A percentile compares a stretch with the other conserved stretches of the same genome.
These are phyloP conservation scores for Cryptocheilus praepositus DNA, from an alignment of 2,888 invertebrate genomes.

Conservation along the genomic window DNA sequence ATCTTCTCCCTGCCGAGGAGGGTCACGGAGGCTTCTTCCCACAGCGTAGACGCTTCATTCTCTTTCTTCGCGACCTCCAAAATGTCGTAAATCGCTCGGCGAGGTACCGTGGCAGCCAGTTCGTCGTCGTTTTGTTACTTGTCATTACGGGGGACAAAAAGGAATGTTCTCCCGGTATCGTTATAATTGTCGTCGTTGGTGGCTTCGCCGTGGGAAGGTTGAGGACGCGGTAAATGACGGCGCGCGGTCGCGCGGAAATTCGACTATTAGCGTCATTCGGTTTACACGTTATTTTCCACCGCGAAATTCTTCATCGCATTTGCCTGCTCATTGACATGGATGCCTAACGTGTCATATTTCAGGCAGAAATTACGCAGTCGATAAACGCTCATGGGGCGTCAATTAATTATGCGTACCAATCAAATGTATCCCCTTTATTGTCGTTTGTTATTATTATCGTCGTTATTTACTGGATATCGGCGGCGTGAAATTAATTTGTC, in stretches of 20 bases:
- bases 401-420: too few relatives aligned
- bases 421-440: too few relatives aligned
- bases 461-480: too few relatives aligned
- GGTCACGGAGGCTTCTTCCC: background rate
- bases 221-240: too few relatives aligned
- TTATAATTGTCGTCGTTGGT: background rate
- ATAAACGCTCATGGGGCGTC: too few relatives aligned
- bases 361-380: too few relatives aligned
- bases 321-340: slow-evolving; percentile 8
- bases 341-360: slow-evolving; percentile 3
- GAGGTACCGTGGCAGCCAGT: slow-evolving; percentile 19
- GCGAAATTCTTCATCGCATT: background rate
- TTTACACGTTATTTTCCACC: too few relatives aligned
- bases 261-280: too few relatives aligned
- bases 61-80: slow-evolving; percentile 42
- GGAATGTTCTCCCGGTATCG: slow-evolving; percentile 22
- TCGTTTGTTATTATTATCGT: too few relatives aligned
- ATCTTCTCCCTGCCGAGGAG: slow-evolving; percentile 43
- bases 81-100: slow-evolving; percentile 48
- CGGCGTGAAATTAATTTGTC: too few relatives aligned
- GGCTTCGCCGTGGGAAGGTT: background rate
- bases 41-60: slow-evolving; percentile 22
- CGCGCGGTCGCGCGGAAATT: background rate
- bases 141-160: slow-evolving; percentile 40
- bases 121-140: slow-evolving; percentile 40